Evolutionary conservation across 1,140 invertebrate genomes (phyloP), one percentile per base, ranked within the genome.

Genomic region (Cydia fagiglandana): DNA sequence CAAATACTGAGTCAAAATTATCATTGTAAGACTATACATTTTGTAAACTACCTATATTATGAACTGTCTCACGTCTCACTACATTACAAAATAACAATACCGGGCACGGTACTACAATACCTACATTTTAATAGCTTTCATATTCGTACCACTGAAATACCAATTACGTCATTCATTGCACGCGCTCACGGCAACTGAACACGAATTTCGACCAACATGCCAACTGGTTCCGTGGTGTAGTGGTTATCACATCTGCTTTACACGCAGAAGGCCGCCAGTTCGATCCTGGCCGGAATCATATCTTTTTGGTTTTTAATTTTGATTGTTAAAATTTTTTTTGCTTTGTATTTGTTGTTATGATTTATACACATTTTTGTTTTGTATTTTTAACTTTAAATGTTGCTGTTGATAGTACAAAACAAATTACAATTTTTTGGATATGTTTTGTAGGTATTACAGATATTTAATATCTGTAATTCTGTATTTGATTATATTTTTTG

Each of bases 161-260:
- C 6, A 7, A 56, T 56, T 56, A 61, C 20, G 20, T 61, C 56
- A 61, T 61, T 53, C 13, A 56, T 15, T 61, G 17, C n/a, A 61
- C 20, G 20, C 20, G 3, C 20, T 12, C 6, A 12, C 20, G 6
- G 56, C 56, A 61, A 61, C 56, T n/a, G 17, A 70, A 41, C 15
- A n/a, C 34, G 7, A 70, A 38, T 70, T 70, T 70, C 66, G 38
- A 6, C 4, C 66, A 4, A 5, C 9, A 0, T 2, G 7, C 4
- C 74, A 75, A 64, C 30, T 61, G 76, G 76, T 77, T 77, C 76
- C 76, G 76, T 77, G 76, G 76, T 77, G 76, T 77, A 77, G 76
- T 74, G 76, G 76, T 77, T 77, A 77, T 77, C 76, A 77, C 76
- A 77, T 77, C 76, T 77, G 76, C 76, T 77, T 77, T 77, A 77